Percentiles rank a stretch among this genome's conserved stretches.
phyloP scores from a whole-genome alignment of 1,140 invertebrate species.

The Drosophila arawakana region DNA sequence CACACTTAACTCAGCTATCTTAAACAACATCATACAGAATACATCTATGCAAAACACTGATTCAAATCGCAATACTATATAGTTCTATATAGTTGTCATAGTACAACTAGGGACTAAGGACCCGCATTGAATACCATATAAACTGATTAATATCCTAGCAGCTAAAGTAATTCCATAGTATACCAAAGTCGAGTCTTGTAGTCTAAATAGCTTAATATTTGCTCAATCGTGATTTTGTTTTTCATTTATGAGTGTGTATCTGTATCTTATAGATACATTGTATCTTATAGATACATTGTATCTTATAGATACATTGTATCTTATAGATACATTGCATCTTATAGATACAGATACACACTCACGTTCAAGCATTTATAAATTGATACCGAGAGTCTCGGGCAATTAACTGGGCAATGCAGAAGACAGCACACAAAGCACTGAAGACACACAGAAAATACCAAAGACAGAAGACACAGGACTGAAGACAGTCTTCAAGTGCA shows the following conservation, averaged over 20 bases:
- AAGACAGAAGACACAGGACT: neutral
- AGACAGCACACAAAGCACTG: neutral
- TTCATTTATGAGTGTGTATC: slow-evolving; percentile 20
- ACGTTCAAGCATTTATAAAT: slow-evolving; percentile 36
- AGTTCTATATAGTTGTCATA: too few relatives aligned
- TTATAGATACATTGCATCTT: slow-evolving; percentile 48
- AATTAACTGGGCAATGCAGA: slow-evolving; percentile 52
- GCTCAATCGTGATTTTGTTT: neutral
- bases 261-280: slow-evolving; percentile 56
- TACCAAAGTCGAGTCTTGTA: neutral
- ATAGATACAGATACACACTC: slow-evolving; percentile 18
- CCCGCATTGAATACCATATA: too few relatives aligned
- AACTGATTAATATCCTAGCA: too few relatives aligned
- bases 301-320: slow-evolving; percentile 42
- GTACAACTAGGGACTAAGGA: too few relatives aligned
- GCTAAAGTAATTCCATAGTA: too few relatives aligned
- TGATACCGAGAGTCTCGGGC: slow-evolving; percentile 45
- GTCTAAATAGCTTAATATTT: neutral
- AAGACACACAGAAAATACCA: neutral
- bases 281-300: slow-evolving; percentile 55
- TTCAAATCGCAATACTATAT: too few relatives aligned
- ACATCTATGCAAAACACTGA: too few relatives aligned
- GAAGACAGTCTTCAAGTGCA: slow-evolving; percentile 17
- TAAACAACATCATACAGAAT: too few relatives aligned
- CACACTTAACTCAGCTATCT: too few relatives aligned